Evolutionary conservation across 2,113 vertebrate genomes (phyloP), one percentile per base, ranked within the genome.

Genomic region (Pseudolaguvia tuberculata): DNA sequence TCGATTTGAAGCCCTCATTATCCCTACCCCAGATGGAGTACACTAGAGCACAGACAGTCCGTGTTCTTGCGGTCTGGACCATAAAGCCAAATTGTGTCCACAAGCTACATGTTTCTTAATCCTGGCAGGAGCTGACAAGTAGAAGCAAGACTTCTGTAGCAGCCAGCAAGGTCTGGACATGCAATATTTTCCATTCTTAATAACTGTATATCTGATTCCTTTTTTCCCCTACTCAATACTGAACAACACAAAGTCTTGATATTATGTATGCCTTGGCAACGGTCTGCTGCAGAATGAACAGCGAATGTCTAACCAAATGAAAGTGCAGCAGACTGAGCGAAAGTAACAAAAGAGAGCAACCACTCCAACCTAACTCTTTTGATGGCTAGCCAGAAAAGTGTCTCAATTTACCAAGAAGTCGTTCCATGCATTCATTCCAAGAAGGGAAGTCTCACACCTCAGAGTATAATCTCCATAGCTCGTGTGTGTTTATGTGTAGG

Each of bases 391-490:
- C 90, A 90, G 82, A 84, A 82, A 89, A 72, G 62, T 86, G 87
- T 88, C 89, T 80, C 7, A 42, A 83, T 79, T 78, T 70, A 79
- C 80, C 70, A 55, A 81, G 84, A 84, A 84, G 82, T 84, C 62
- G 78, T 90, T 89, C 87, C 87, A 86, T 87, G 84, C 84, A 81
- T 83, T 80, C 70, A 61, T 78, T 88, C 88, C 88, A 91, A 85
- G 75, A 70, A 70, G 84, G 85, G 80, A 82, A 73, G 48, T 70
- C 47, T 47, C 48, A 53, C 57, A 70, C 57, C 67, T 63, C 48
- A 2, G 75, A 47, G 56, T 8, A 7, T 31, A 62, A 42, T 63
- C 12, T 7, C 17, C 18, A 42, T n/a, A 56, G 67, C 48, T 15
- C 27, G 23, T 29, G 20, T 18, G 50, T 57, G 57, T 71, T 27